Evolutionary conservation across 2,888 invertebrate genomes (phyloP).

Genomic region (Cryptus viduatorius): DNA sequence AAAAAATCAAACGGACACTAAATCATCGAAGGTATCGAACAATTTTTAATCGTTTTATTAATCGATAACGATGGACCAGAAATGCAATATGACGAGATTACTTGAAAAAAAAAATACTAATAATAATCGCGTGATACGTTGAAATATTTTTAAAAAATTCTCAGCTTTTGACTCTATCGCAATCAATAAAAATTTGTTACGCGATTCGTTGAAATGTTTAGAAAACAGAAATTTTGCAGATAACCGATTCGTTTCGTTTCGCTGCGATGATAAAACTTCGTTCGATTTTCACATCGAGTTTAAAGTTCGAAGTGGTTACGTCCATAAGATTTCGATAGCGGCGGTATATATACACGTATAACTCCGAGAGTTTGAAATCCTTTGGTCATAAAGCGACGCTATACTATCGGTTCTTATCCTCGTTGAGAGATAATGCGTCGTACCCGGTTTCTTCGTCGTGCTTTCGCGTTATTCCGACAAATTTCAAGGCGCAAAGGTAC

Average conservation of each 20-base stretch:
- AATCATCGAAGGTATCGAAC: neutral
- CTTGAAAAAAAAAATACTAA: too few relatives aligned
- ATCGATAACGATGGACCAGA: too few relatives aligned
- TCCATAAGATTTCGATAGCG: slow-evolving; percentile 63
- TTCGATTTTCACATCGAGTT: slow-evolving; percentile 54
- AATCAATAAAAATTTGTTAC: neutral
- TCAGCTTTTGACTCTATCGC: too few relatives aligned
- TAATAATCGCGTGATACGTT: too few relatives aligned
- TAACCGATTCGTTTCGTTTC: slow-evolving; percentile 30
- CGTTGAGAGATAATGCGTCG: slow-evolving; percentile 49
- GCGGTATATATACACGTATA: slow-evolving; percentile 33
- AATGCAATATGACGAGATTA: too few relatives aligned
- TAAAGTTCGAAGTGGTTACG: slow-evolving; percentile 61
- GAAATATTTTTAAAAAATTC: too few relatives aligned
- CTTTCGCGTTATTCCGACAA: slow-evolving; percentile 60
- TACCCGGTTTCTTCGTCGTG: slow-evolving; percentile 24
- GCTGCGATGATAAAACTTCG: slow-evolving; percentile 60
- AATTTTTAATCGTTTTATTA: neutral
- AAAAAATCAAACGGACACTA: neutral
- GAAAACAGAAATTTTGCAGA: slow-evolving; percentile 15
- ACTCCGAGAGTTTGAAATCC: slow-evolving; percentile 59
- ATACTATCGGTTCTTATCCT: slow-evolving; percentile 56
- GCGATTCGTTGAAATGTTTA: slow-evolving; percentile 6
- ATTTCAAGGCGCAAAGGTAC: slow-evolving; percentile 39
- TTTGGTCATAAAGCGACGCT: slow-evolving; percentile 64